Conservation (phyloP, 1,140 invertebrate genomes). For the Manduca sexta region DNA sequence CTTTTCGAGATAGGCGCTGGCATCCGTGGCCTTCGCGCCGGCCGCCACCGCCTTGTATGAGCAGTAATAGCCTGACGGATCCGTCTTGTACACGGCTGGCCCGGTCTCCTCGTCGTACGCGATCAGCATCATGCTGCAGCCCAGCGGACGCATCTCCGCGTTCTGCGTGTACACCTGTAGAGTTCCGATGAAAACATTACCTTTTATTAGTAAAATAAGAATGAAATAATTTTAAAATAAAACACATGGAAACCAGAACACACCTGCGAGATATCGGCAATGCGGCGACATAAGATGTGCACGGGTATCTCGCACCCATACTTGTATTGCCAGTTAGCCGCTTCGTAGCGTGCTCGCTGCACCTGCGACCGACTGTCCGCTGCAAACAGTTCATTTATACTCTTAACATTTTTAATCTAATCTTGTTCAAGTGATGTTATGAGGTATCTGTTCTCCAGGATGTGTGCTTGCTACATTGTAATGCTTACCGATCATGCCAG, state of each 20-base stretch:
- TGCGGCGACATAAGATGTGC: slow-evolving; percentile 92
- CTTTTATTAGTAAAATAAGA: no score
- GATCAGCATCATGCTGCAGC: slow-evolving; percentile 97
- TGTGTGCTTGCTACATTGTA: no score
- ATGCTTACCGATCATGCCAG: slow-evolving; percentile 93
- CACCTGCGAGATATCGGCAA: slow-evolving; percentile 99
- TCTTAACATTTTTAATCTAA: no score
- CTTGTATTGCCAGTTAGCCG: slow-evolving; percentile 98
- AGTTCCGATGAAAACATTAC: no score
- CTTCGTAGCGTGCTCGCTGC: slow-evolving; percentile 97
- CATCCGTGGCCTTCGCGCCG: slow-evolving; percentile 97
- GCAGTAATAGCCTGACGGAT: slow-evolving; percentile 99
- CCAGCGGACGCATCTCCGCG: slow-evolving; percentile 99
- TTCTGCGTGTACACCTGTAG: slow-evolving; percentile 99
- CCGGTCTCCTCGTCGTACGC: slow-evolving; percentile 93
- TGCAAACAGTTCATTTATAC: slow-evolving; percentile 47
- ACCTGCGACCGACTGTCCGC: slow-evolving; percentile 98
- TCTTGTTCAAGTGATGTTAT: no score
- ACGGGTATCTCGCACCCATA: slow-evolving; percentile 97
- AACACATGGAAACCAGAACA: no score
- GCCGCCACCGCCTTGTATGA: slow-evolving; percentile 95
- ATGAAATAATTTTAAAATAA: no score
- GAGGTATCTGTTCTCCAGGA: no score
- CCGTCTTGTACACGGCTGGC: slow-evolving; percentile 96
- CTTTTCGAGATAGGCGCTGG: slow-evolving; percentile 98